A percentile compares a stretch with the other conserved stretches of the same genome.
Evolutionary conservation across 1,140 invertebrate genomes (phyloP).

Genomic region (Latrodectus geometricus): DNA sequence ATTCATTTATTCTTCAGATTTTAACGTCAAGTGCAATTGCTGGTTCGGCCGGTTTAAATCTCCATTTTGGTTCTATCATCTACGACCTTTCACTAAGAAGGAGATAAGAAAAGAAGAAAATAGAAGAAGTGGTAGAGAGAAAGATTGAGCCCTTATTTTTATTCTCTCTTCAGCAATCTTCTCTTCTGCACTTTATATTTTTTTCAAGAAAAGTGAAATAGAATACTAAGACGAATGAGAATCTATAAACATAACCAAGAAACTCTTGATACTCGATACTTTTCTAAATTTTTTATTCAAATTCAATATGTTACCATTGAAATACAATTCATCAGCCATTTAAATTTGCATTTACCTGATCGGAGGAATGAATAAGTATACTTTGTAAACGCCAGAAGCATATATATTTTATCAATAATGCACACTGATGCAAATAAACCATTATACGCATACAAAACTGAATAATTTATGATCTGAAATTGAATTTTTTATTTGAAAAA

Average conservation of each 20-base stretch:
- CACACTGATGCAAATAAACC: too few species aligned
- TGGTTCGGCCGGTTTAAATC: conserved; percentile 41
- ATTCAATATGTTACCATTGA: too few species aligned
- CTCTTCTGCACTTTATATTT: conserved; percentile 40
- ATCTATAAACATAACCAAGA: conserved; percentile 42
- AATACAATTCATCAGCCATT: too few species aligned
- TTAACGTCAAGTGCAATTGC: conserved; percentile 31
- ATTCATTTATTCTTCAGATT: conserved; percentile 31
- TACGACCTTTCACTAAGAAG: conserved; percentile 18
- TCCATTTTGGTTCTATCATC: conserved; percentile 52
- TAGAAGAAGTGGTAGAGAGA: background rate
- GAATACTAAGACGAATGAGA: conserved; percentile 51
- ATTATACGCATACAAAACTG: too few species aligned
- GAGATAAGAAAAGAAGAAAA: background rate
- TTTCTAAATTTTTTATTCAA: background rate
- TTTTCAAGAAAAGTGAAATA: conserved; percentile 29
- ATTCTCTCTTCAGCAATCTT: conserved; percentile 37
- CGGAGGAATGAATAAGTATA: too few species aligned
- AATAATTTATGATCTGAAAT: too few species aligned
- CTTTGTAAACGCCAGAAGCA: too few species aligned
- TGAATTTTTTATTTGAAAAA: too few species aligned
- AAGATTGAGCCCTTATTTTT: conserved; percentile 20
- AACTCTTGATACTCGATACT: conserved; percentile 24
- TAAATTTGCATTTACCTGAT: too few species aligned
- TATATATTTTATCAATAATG: too few species aligned